phyloP scores from a whole-genome alignment of 2,888 invertebrate species.

The Strigamia transsilvanica region DNA sequence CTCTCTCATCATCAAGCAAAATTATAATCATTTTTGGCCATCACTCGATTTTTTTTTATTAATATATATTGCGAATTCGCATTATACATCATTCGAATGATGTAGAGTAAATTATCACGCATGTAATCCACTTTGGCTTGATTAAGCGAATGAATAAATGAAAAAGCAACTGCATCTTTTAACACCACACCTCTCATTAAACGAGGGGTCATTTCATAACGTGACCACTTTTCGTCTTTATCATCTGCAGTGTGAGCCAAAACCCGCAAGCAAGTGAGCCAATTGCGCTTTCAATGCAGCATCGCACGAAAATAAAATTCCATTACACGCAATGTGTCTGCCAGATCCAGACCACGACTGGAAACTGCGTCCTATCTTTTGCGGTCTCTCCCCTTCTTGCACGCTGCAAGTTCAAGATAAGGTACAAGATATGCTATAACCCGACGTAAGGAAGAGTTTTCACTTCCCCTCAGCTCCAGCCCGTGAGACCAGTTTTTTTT shows the following conservation, averaged over 20 bases:
- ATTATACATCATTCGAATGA: no score
- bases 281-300: conserved; percentile 12
- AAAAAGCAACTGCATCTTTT: conserved; percentile 16
- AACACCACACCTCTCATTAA: conserved; percentile 39
- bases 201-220: conserved; percentile 23
- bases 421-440: conserved; percentile 39
- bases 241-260: background rate
- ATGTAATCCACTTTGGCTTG: conserved; percentile 42
- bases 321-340: conserved; percentile 25
- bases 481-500: conserved; percentile 39
- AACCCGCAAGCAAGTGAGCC: background rate
- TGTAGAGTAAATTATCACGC: conserved; percentile 36
- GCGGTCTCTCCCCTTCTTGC: conserved; percentile 15
- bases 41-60: conserved; percentile 27
- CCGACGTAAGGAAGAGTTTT: conserved; percentile 35
- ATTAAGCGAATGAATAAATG: conserved; percentile 36
- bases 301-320: conserved; percentile 29
- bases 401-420: conserved; percentile 32
- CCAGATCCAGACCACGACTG: conserved; percentile 34
- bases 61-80: conserved; percentile 43
- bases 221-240: conserved; percentile 23
- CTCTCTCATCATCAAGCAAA: conserved; percentile 6
- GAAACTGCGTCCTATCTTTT: conserved; percentile 28
- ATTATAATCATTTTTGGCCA: conserved; percentile 34
- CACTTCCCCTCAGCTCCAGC: conserved; percentile 15